Conservation (phyloP, 2,113 vertebrate species). For the Manacus vitellinus region DNA sequence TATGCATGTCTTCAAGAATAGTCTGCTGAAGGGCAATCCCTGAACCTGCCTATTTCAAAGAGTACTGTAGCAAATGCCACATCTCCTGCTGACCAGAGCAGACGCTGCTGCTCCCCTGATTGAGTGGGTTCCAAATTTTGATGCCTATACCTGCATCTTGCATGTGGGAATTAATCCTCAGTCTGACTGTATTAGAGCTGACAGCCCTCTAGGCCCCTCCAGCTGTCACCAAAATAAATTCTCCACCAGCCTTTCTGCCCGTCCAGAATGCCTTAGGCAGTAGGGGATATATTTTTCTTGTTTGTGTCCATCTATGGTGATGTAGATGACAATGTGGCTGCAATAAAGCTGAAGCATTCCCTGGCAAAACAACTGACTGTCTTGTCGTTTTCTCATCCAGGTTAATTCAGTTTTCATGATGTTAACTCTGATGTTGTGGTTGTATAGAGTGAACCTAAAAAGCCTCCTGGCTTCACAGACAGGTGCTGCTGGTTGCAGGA, state of each 20-base stretch:
- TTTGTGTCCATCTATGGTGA: neutral
- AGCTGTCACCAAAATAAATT: conserved; percentile 57
- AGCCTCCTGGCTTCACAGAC: neutral
- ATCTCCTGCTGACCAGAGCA: conserved; percentile 12
- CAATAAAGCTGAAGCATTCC: neutral
- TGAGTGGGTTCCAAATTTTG: conserved; percentile 31
- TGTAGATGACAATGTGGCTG: neutral
- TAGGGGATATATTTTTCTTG: neutral
- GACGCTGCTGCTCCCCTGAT: neutral
- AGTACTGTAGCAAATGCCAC: neutral
- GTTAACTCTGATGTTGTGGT: neutral
- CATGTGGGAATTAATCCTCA: conserved; percentile 34
- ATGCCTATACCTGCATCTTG: conserved; percentile 20
- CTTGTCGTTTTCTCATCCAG: neutral
- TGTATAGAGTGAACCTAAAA: neutral
- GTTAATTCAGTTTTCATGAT: neutral
- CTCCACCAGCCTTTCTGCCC: neutral
- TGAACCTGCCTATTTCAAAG: neutral
- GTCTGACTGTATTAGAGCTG: conserved; percentile 29
- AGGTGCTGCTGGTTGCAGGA: neutral
- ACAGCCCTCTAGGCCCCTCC: conserved; percentile 38
- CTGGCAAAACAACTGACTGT: neutral
- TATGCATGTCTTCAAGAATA: neutral
- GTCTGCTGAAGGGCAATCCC: neutral
- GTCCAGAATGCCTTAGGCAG: neutral